Base-by-base conservation (phyloP, 2,113 vertebrate genomes). In the Phalacrocorax brasilianus region DNA sequence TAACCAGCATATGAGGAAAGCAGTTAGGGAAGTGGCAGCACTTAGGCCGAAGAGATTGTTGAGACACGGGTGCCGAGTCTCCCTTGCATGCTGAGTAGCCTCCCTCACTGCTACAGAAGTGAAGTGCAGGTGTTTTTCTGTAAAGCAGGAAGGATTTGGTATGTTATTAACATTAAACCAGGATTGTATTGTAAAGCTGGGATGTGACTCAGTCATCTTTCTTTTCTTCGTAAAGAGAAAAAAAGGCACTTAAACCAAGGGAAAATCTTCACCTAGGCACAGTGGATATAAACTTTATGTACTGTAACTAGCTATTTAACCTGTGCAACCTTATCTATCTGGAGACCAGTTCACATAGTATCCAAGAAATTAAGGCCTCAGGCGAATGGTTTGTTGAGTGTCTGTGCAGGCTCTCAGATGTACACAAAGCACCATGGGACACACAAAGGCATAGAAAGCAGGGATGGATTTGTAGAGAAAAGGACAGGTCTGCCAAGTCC, bases 211-310 rank as follows among this genome's bases (percentile, higher is more conserved):
- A 78, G 30, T 94, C 67, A 58, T 80, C 82, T 83, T 92, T 86
- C 50, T 80, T 38, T 88, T 95, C 75, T 89, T 76, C 35, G 28
- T 52, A 18, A 72, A 81, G 38, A 45, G 26, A 50, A 84, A 65
- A 63, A 91, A 74, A 38, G 27, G 45, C 76, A 35, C 47, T 91
- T 94, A 65, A 93, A 96, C 53, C 40, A 68, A 74, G 23, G 26
- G 59, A 42, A 81, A 95, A 96, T 21, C 70, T 94, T 93, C 56
- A 52, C 89, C 61, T 85, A 47, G 91, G 88, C 88, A 92, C 40
- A 86, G 45, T 79, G 86, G 67, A 56, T 91, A 73, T 92, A 94
- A 97, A 93, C n/a, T 97, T 97, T 94, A 96, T 95, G 86, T 94
- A 45, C 90, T 96, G 91, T 90, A 96, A 92, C 94, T 70, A 79